Conservation (phyloP, 2,113 vertebrate species). For the Ibidorhyncha struthersii region DNA sequence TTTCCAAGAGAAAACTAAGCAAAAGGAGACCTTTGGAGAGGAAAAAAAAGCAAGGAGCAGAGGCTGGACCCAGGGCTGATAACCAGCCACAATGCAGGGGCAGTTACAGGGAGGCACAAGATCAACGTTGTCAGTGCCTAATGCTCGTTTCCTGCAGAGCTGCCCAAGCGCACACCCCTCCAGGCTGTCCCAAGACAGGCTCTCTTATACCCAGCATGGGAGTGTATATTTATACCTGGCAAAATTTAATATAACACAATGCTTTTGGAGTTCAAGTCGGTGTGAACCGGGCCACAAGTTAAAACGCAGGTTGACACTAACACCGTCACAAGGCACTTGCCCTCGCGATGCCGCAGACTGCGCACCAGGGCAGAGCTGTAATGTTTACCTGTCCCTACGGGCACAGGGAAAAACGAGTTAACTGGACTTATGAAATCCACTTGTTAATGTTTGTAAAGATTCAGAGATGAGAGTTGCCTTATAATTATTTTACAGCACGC, state of each 20-base stretch:
- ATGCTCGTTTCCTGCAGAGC: background rate
- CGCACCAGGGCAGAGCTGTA: background rate
- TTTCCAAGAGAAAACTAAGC: background rate
- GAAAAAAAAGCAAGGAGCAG: accelerated
- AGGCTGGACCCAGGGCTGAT: too few species aligned
- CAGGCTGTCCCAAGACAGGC: background rate
- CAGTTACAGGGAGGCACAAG: background rate
- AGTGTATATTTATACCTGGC: background rate
- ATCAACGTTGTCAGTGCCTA: too few species aligned
- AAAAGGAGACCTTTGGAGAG: background rate
- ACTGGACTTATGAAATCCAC: background rate
- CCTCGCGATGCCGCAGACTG: background rate
- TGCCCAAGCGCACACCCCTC: background rate
- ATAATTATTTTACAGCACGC: background rate
- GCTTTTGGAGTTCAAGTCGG: background rate
- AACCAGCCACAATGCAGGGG: background rate
- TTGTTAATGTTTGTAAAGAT: conserved; percentile 4
- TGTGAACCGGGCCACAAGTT: background rate
- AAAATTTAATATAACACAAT: background rate
- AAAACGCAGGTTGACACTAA: background rate
- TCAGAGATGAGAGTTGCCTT: background rate
- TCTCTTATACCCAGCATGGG: background rate
- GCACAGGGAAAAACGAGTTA: background rate
- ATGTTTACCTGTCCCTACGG: background rate
- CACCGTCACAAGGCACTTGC: background rate